phyloP scores from a whole-genome alignment of 2,888 invertebrate species.

The Nymphalis polychloros region DNA sequence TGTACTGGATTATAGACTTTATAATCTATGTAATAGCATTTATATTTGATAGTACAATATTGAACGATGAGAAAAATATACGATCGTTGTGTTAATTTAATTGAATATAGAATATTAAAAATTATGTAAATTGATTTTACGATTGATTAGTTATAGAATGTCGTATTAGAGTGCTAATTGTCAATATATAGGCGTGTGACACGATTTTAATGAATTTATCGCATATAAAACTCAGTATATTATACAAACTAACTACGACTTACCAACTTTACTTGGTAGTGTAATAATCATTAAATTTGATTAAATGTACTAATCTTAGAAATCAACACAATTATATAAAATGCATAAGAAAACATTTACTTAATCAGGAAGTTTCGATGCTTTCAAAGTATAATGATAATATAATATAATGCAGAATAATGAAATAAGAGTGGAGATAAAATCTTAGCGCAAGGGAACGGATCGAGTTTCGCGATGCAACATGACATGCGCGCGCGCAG shows the following conservation, averaged over 20 bases:
- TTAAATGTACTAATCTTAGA: too few relatives aligned
- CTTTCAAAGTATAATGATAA: constrained; percentile 16
- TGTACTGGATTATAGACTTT: not conserved
- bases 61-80: not conserved
- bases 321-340: not conserved
- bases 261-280: too few relatives aligned
- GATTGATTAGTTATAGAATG: too few relatives aligned
- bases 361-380: constrained; percentile 25
- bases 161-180: too few relatives aligned
- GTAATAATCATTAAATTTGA: too few relatives aligned
- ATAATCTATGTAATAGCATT: not conserved
- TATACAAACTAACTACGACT: too few relatives aligned
- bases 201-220: too few relatives aligned
- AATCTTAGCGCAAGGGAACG: constrained; percentile 50
- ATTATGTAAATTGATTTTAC: too few relatives aligned
- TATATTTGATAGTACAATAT: not conserved
- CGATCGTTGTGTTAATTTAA: too few relatives aligned
- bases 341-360: not conserved
- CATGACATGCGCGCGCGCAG: constrained; percentile 45
- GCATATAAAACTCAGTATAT: too few relatives aligned
- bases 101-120: too few relatives aligned
- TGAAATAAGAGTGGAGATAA: constrained; percentile 39
- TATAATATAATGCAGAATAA: constrained; percentile 30
- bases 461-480: constrained; percentile 68
- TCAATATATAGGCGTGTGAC: too few relatives aligned